Conservation (phyloP, 2,888 invertebrate species). For the Mesorhabditis spiculigera region DNA sequence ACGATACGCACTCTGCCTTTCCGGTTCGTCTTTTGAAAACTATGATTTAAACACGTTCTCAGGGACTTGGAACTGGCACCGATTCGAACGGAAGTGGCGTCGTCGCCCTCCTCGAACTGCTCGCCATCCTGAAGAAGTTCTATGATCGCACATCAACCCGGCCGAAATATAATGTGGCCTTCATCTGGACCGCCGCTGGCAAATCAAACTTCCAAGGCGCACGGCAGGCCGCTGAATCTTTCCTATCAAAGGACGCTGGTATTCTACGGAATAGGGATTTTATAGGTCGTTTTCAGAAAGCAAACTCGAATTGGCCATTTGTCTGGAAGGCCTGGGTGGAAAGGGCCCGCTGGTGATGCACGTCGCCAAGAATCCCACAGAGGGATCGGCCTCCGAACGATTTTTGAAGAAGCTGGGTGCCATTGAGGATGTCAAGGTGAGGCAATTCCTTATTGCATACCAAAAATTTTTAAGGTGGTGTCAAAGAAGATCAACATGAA, state of each 20-base stretch:
- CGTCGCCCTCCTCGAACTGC: conserved; percentile 79
- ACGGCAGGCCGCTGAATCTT: conserved; percentile 92
- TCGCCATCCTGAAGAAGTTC: conserved; percentile 71
- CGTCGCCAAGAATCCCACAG: conserved; percentile 90
- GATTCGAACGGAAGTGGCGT: conserved; percentile 91
- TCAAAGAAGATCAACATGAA: conserved; percentile 96
- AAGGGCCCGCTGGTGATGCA: conserved; percentile 76
- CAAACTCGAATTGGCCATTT: conserved; percentile 44
- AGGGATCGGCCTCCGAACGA: conserved; percentile 69
- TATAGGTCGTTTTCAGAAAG: conserved; percentile 29
- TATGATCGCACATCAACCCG: conserved; percentile 44
- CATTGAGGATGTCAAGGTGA: conserved; percentile 11
- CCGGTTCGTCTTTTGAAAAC: conserved; percentile 70
- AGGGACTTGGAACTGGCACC: conserved; percentile 82
- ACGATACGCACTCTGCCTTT: conserved; percentile 82
- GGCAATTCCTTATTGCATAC: neutral
- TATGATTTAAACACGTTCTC: neutral
- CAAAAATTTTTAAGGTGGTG: conserved; percentile 34
- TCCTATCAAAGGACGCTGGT: neutral
- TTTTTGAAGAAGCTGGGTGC: conserved; percentile 43
- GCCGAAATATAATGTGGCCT: conserved; percentile 64
- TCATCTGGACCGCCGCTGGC: conserved; percentile 84
- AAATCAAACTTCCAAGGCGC: conserved; percentile 90
- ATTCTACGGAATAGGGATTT: conserved; percentile 4
- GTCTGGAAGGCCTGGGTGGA: conserved; percentile 47